These are phyloP conservation scores for Heliconius melpomene DNA, from an alignment of 1,140 invertebrate genomes.

Conservation along the genomic window DNA sequence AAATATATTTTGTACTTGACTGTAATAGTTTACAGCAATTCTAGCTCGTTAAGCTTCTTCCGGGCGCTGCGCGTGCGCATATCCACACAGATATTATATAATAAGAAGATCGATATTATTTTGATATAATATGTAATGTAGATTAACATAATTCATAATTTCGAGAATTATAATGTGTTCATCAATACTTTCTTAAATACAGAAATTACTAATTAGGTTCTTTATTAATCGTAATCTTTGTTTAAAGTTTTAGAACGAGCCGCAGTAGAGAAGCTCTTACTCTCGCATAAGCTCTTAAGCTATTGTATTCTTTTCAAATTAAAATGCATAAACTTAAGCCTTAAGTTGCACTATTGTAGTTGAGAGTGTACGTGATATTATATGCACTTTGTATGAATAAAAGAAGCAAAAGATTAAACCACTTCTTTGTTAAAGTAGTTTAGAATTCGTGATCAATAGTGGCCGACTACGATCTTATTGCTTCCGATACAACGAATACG, in stretches of 20 bases:
- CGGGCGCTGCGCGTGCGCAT: not conserved
- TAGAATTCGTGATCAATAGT: conserved; percentile 50
- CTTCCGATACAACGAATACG: not conserved
- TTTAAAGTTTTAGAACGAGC: not conserved
- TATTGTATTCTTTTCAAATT: conserved; percentile 1
- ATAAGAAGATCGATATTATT: not conserved
- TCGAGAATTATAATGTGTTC: too few species aligned
- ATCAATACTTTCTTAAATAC: too few species aligned
- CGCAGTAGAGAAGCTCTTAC: not conserved
- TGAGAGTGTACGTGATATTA: conserved; percentile 24
- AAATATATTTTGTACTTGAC: too few species aligned
- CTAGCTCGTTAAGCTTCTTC: not conserved
- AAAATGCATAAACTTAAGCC: not conserved
- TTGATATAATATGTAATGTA: not conserved
- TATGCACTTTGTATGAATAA: conserved; percentile 36
- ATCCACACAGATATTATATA: not conserved
- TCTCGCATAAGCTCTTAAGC: not conserved
- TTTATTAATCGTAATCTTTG: not conserved
- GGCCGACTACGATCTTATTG: conserved; percentile 18
- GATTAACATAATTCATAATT: not conserved
- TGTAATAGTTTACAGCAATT: not conserved
- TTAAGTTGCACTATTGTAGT: conserved; percentile 5
- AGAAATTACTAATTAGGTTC: too few species aligned
- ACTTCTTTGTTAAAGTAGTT: conserved; percentile 47
- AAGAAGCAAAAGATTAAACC: conserved; percentile 40